These are phyloP conservation scores for Tiliacea citrago DNA, from an alignment of 2,888 invertebrate species.

Conservation along the genomic window DNA sequence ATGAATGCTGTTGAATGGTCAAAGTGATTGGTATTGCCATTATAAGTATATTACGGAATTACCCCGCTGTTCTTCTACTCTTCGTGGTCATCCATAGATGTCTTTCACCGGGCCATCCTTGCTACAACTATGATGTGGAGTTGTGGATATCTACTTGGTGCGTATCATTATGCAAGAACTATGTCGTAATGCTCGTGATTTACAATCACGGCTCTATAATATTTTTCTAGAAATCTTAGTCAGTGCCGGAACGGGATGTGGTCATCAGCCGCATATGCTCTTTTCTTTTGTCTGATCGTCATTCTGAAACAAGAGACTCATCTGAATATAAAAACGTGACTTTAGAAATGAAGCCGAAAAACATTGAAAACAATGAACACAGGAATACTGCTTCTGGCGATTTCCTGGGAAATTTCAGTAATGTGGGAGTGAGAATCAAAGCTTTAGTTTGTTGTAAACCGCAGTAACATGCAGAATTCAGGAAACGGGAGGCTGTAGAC, in stretches of 20 bases:
- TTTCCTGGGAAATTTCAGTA: neutral
- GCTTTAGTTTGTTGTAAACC: neutral
- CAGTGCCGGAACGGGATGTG: slow-evolving; percentile 52
- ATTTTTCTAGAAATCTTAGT: slow-evolving; percentile 17
- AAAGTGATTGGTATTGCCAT: neutral
- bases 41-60: neutral
- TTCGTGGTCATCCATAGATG: neutral
- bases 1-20: neutral
- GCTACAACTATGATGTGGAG: neutral
- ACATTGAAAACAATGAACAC: neutral
- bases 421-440: neutral
- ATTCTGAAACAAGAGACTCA: slow-evolving; percentile 50
- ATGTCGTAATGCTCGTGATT: slow-evolving; percentile 15
- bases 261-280: slow-evolving; percentile 12
- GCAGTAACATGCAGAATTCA: neutral
- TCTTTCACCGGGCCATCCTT: too few species aligned
- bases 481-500: neutral
- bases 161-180: neutral
- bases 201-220: slow-evolving; percentile 7
- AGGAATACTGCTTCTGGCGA: neutral
- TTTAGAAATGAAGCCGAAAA: neutral
- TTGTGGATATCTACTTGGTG: neutral
- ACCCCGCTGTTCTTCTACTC: neutral
- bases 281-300: slow-evolving; percentile 47
- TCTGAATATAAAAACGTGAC: neutral